Base-by-base conservation (phyloP, 2,113 vertebrate species). In the Dissostichus mawsoni region DNA sequence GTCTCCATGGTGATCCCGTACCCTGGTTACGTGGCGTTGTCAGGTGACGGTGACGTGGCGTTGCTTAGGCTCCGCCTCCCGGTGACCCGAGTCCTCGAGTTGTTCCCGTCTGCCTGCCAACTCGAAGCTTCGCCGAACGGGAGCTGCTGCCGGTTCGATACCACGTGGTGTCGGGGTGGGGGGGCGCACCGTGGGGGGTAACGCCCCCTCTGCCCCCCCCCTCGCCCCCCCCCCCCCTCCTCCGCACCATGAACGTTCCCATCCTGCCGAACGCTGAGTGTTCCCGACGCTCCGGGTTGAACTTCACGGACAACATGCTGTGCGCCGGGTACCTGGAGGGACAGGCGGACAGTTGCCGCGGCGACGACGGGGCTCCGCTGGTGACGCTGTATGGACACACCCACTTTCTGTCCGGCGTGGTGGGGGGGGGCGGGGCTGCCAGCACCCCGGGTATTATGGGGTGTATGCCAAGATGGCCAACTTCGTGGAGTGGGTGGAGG, bases 291-390 rank as follows among this genome's bases (percentile, higher is more conserved):
- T 89, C 94, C 0, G 53, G 45, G 8, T 90, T 96, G 6, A 92
- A 86, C 62, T 71, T 98, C 78, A 97, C 96, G 0, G 70, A 80
- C 2, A 96, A 96, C 84, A 97, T 98, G 97, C 95, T 99, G 91
- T 99, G 98, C 7, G 97, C 97, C 0, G 97, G 97, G 6, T 97
- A 97, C 81, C 12, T 93, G 4, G 76, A 95, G 0, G 96, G 96
- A 29, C 0, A 29, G 3, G 13, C 94, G 67, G 95, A 96, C 0
- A 86, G 97, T 51, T 99, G 98, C 86, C 94, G 94, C 5, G 97
- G 97, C 0, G 94, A 98, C 58, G 97, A 97, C 0, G 98, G 97
- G 0, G 96, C 97, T 23, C 98, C 98, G 0, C 94, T 97, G 0
- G 94, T 93, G 67, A 97, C 97, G 0, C 47, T 55, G 8, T 98